Conservation (phyloP, 2,888 invertebrate species). For the Catonia carolina region DNA sequence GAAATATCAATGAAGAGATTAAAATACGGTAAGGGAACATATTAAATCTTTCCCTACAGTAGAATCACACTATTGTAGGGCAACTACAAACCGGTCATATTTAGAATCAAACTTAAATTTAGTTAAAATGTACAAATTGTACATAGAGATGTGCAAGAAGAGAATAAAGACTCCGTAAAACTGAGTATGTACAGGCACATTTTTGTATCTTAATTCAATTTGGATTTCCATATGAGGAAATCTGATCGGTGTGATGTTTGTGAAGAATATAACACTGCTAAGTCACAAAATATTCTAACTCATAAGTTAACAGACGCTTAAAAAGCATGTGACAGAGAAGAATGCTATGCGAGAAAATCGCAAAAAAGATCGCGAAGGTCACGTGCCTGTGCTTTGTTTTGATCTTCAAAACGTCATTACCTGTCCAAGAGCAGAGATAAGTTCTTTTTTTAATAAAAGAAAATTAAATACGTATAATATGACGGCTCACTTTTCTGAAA, state of each 20-base stretch:
- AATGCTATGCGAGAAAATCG: not conserved
- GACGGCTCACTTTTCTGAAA: conserved; percentile 16
- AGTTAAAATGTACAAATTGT: conserved; percentile 1
- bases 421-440: conserved; percentile 5
- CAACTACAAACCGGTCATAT: not conserved
- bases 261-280: no score
- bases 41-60: not conserved
- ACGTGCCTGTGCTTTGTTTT: conserved; percentile 1
- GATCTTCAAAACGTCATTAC: conserved; percentile 10
- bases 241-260: no score
- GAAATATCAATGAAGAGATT: not conserved
- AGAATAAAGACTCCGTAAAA: not conserved
- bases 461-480: conserved; percentile 18
- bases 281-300: no score
- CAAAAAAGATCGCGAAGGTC: not conserved
- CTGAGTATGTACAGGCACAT: not conserved
- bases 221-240: no score
- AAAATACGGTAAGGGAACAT: not conserved
- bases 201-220: not conserved
- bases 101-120: conserved; percentile 1
- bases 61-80: not conserved
- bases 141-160: not conserved
- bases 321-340: not conserved
- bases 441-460: conserved; percentile 15
- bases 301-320: no score